Percentiles rank a stretch among this genome's conserved stretches.
Conservation (phyloP, 2,797 vertebrate species). For the Vespertilio murinus region DNA sequence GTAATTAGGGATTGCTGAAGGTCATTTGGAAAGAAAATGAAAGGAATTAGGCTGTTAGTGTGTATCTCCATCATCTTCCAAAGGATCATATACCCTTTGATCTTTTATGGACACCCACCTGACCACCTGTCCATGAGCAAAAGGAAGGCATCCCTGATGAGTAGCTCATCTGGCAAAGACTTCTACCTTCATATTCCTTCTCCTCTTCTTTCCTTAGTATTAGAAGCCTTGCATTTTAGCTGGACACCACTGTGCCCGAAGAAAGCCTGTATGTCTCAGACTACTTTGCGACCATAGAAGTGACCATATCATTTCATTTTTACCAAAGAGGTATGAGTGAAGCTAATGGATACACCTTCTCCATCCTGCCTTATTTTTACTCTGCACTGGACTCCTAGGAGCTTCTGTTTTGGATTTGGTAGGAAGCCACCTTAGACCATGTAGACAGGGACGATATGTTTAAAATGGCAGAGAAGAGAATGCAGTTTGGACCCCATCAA, state of each 20-base stretch:
- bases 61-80: background rate
- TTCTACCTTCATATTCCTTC: background rate
- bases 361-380: background rate
- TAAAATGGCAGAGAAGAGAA: background rate
- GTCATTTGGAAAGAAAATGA: background rate
- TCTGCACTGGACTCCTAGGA: background rate
- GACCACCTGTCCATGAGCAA: background rate
- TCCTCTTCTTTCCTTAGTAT: background rate
- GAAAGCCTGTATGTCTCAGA: background rate
- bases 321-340: background rate
- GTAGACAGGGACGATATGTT: background rate
- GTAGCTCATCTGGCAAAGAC: background rate
- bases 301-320: background rate
- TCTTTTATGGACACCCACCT: background rate
- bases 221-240: background rate
- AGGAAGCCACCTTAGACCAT: background rate
- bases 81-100: background rate
- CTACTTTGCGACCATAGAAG: background rate
- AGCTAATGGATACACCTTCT: background rate
- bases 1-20: slow-evolving; percentile 1
- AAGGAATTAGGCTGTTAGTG: background rate
- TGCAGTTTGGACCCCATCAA: background rate
- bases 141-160: background rate
- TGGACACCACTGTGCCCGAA: background rate
- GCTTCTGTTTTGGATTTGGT: background rate